Percentiles rank a stretch among this genome's conserved stretches.
Evolutionary conservation across 2,113 vertebrate genomes (phyloP).

Genomic region (Xiphorhynchus elegans): DNA sequence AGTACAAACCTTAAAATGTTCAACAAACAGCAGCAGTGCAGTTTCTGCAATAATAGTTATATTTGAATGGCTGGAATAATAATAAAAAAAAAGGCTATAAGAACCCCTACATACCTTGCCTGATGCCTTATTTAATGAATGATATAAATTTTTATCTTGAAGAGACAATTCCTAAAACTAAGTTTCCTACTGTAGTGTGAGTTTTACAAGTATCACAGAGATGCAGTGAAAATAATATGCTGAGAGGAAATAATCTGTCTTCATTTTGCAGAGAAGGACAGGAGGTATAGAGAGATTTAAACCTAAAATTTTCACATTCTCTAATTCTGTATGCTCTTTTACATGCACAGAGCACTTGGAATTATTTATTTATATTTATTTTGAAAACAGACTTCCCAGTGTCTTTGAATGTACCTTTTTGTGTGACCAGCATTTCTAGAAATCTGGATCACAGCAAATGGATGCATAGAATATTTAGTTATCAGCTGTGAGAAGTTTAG

Average conservation of each 20-base stretch:
- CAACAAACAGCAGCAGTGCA: neutral
- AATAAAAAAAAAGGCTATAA: neutral
- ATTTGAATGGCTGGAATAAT: neutral
- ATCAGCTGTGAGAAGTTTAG: neutral
- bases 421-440: neutral
- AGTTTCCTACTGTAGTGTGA: neutral
- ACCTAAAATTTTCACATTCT: neutral
- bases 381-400: neutral
- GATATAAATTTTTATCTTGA: neutral
- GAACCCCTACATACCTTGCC: neutral
- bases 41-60: neutral
- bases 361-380: neutral
- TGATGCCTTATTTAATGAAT: neutral
- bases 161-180: neutral
- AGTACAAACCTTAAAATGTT: neutral
- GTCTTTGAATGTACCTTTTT: neutral
- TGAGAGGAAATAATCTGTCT: neutral
- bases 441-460: neutral
- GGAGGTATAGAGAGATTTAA: neutral
- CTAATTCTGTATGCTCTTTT: neutral
- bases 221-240: neutral
- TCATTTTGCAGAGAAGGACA: neutral
- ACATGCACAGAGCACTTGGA: neutral
- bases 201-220: neutral
- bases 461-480: neutral